Evolutionary conservation across 2,888 invertebrate genomes (phyloP), one percentile per base, ranked within the genome.

Genomic region (Napeogenes sylphis): DNA sequence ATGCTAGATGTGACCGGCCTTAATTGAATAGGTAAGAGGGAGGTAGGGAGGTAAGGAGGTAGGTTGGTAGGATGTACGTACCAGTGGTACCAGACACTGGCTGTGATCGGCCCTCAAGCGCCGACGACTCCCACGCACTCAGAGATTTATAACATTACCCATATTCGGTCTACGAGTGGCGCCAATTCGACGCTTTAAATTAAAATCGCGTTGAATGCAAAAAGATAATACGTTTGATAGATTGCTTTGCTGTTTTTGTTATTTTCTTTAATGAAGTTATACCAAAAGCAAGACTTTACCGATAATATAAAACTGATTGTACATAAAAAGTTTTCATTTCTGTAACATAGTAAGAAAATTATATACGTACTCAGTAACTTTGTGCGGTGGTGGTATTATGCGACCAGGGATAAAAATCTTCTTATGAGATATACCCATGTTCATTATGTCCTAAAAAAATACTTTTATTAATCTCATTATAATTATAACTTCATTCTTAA

Each of bases 141-240:
- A 12, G 80, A 87, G 88, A 90, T 90, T 90, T 90, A 90, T 87
- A 88, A 87, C 90, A 87, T 88, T 85, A 87, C 83, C 90, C 88
- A 87, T 87, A 89, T 89, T 87, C 85, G 87, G 83, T 76, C 84
- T 80, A 83, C 82, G 86, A 84, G 79, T 79, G 90, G 90, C 90
- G 90, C 89, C 90, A 85, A 88, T 84, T 86, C 86, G 85, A 88
- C 87, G 86, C 75, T 82, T 87, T 84, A 85, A 89, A 88, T 89
- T 87, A 73, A 89, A 89, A 87, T 79, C 76, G 73, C 81, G 76
- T 78, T 80, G 77, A 83, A 80, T 83, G 86, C 88, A 83, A 89
- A 88, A 87, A 84, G 81, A 83, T 81, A 79, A 81, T 74, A 73
- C 67, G 72, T 71, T 81, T 88, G 87, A 90, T 87, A 76, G 88